These are phyloP conservation scores for Thripadectes ignobilis DNA, from an alignment of 2,797 vertebrate species.

Conservation along the genomic window DNA sequence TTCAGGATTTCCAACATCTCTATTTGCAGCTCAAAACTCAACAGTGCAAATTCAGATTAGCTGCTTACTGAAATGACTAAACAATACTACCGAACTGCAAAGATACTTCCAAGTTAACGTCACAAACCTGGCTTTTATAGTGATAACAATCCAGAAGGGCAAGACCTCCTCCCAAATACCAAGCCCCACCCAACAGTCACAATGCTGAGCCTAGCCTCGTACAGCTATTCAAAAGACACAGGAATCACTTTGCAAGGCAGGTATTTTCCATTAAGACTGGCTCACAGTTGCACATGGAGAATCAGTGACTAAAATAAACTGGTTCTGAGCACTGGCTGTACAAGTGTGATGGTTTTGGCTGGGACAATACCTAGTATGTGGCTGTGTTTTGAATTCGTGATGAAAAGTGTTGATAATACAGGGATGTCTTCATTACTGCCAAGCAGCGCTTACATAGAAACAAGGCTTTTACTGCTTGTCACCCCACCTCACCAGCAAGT, in stretches of 20 bases:
- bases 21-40: neutral
- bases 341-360: neutral
- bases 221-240: neutral
- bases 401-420: neutral
- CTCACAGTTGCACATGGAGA: neutral
- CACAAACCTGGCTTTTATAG: neutral
- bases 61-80: neutral
- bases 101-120: neutral
- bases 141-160: neutral
- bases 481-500: neutral
- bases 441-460: neutral
- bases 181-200: neutral
- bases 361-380: neutral
- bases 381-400: neutral
- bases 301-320: neutral
- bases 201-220: neutral
- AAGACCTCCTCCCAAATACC: neutral
- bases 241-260: neutral
- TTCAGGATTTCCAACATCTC: neutral
- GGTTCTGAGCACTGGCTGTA: neutral
- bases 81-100: neutral
- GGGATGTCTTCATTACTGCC: neutral
- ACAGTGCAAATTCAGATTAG: neutral
- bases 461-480: neutral
- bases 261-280: slow-evolving; percentile 1